Evolutionary conservation across 2,888 invertebrate species (phyloP).

Genomic region (Ormia ochracea): DNA sequence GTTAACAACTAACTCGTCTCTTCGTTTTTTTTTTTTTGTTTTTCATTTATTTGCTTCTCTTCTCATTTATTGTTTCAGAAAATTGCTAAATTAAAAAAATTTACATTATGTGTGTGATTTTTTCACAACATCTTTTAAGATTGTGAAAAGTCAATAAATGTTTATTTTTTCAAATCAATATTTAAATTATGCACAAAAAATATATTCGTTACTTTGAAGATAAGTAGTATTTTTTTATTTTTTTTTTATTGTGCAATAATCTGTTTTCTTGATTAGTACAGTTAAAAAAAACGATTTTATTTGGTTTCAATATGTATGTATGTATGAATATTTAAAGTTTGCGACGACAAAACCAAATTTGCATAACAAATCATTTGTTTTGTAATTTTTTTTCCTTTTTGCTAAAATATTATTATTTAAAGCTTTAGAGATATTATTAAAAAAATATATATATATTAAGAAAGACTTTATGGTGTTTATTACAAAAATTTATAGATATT

Average conservation of each 20-base stretch:
- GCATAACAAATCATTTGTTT: constrained; percentile 46
- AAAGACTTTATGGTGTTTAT: background rate
- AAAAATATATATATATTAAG: background rate
- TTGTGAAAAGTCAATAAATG: constrained; percentile 44
- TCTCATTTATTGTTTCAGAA: background rate
- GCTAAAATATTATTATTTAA: background rate
- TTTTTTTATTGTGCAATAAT: constrained; percentile 33
- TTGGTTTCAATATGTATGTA: constrained; percentile 29
- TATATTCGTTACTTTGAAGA: background rate
- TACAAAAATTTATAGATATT: too few relatives aligned
- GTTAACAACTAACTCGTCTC: constrained; percentile 22
- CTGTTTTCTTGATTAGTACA: background rate
- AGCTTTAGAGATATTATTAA: background rate
- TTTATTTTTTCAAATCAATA: constrained; percentile 30
- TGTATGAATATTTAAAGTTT: background rate
- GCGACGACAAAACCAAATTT: constrained; percentile 10
- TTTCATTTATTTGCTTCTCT: too few relatives aligned
- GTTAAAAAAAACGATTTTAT: constrained; percentile 7
- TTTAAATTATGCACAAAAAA: constrained; percentile 35
- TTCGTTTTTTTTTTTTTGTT: background rate
- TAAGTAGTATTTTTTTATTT: background rate
- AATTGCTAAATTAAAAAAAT: constrained; percentile 38
- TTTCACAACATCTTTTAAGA: constrained; percentile 28
- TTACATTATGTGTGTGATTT: constrained; percentile 2
- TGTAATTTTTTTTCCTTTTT: constrained; percentile 18